phyloP scores from a whole-genome alignment of 2,797 vertebrate species.

The Pelobates cultripes region DNA sequence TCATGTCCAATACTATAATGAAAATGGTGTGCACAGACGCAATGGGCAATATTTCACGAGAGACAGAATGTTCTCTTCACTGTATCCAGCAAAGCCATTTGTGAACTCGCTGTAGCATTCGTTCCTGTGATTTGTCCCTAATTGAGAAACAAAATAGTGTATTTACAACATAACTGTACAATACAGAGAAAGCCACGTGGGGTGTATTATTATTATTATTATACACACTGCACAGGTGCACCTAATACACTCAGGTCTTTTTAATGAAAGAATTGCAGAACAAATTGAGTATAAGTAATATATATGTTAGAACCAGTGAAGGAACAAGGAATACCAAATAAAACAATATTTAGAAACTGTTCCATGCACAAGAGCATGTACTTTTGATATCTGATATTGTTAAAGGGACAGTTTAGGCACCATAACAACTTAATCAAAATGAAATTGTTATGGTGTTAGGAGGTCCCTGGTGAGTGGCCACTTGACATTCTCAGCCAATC shows the following conservation, averaged over 20 bases:
- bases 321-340: too few species aligned
- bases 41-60: constrained; percentile 4
- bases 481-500: too few species aligned
- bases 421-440: too few species aligned
- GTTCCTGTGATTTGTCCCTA: not conserved
- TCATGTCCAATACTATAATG: constrained; percentile 40
- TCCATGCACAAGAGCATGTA: too few species aligned
- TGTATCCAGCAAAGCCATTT: not conserved
- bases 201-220: constrained; percentile 11
- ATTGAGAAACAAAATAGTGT: not conserved
- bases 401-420: too few species aligned
- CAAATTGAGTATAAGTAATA: too few species aligned
- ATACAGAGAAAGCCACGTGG: not conserved
- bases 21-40: constrained; percentile 4
- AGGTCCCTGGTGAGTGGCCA: too few species aligned
- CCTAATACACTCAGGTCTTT: not conserved
- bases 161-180: not conserved
- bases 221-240: not conserved
- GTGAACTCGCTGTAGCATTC: not conserved
- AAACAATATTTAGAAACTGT: too few species aligned
- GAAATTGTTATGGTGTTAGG: too few species aligned
- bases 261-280: not conserved
- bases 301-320: too few species aligned
- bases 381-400: too few species aligned
- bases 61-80: not conserved